Conservation (phyloP, 1,140 invertebrate genomes). For the Philotrypesis tridentata region DNA sequence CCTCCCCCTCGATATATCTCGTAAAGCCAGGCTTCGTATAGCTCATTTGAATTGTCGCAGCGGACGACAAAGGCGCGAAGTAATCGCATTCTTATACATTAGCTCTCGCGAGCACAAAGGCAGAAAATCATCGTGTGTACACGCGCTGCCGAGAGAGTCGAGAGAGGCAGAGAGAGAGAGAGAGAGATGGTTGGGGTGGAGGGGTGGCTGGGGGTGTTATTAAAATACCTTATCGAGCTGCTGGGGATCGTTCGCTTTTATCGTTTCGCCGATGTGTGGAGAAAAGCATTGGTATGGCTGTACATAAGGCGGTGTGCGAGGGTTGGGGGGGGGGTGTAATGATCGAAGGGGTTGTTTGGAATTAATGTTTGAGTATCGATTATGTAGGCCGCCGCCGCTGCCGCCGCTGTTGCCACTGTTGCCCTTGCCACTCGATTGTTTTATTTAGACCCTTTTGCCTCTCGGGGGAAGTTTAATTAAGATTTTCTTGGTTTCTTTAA, state of each 20-base stretch:
- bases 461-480: not conserved
- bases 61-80: not conserved
- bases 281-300: not conserved
- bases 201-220: too few species aligned
- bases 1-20: not conserved
- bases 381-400: not conserved
- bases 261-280: not conserved
- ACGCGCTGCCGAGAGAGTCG: too few species aligned
- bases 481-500: not conserved
- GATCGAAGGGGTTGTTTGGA: not conserved
- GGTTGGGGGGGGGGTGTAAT: not conserved
- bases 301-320: not conserved
- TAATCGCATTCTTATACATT: not conserved
- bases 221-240: not conserved
- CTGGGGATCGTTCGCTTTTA: not conserved
- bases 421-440: not conserved
- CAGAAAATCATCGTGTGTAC: too few species aligned
- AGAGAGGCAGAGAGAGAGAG: constrained; percentile 9
- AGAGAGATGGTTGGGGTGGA: not conserved
- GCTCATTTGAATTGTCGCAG: not conserved
- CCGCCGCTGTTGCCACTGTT: too few species aligned
- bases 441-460: not conserved
- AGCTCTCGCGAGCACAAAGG: not conserved
- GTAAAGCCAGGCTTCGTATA: not conserved
- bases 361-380: not conserved